Conservation (phyloP, 2,113 vertebrate genomes). For the Lycaon pictus region DNA sequence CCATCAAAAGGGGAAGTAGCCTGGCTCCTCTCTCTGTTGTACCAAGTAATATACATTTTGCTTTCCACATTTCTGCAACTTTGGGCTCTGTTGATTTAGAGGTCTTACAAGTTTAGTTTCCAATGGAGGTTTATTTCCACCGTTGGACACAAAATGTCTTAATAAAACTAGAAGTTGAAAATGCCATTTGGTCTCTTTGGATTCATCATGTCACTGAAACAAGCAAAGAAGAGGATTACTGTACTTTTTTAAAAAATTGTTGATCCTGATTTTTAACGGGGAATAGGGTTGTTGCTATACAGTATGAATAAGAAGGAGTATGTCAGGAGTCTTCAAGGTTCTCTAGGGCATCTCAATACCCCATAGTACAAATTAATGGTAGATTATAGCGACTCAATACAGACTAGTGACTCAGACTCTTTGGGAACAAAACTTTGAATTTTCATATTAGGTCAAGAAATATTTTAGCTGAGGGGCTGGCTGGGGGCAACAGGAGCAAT, state of each 20-base stretch:
- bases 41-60: background rate
- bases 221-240: background rate
- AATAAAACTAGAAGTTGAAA: background rate
- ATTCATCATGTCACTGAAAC: background rate
- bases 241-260: background rate
- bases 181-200: background rate
- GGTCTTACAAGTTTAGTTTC: background rate
- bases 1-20: background rate
- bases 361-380: background rate
- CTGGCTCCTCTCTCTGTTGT: background rate
- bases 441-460: background rate
- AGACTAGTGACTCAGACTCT: background rate
- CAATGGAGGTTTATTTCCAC: background rate
- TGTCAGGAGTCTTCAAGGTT: background rate
- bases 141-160: background rate
- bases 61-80: background rate
- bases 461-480: background rate
- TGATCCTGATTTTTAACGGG: background rate
- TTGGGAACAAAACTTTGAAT: conserved; percentile 13
- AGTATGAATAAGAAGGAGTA: background rate
- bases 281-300: background rate
- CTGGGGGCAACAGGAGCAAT: background rate
- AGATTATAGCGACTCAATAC: background rate
- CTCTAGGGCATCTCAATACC: background rate
- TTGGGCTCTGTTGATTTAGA: background rate